Evolutionary conservation across 2,888 invertebrate genomes (phyloP), one percentile per base, ranked within the genome.

Genomic region (Daptonema setosum): DNA sequence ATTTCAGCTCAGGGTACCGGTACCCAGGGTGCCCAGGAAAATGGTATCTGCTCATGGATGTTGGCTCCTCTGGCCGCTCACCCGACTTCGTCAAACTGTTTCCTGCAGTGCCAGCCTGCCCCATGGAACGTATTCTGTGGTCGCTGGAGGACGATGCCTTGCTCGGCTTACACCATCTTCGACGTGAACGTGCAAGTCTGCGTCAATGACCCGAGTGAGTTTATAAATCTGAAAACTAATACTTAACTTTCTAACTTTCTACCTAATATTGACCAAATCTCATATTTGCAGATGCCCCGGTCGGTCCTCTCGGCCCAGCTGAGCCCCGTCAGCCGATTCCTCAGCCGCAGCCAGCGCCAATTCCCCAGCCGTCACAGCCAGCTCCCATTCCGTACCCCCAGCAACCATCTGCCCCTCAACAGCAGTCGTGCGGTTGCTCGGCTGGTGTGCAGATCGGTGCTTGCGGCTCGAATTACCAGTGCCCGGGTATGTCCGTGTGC

Each of bases 1-100:
- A 2, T 28, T 63, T 56, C 60, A 60, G 67, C 66, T 43, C 66
- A 66, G 61, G 66, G 66, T 59, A 58, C 57, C 52, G 66, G 66
- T 59, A 63, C 63, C 24, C 59, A 61, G 57, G 65, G 65, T 53
- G 68, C 68, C n/a, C 65, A 64, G 41, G 67, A 67, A 58, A 64
- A 66, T 58, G 67, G 66, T 54, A 65, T 69, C 60, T 69, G 69
- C 64, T 67, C 67, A 25, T 69, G 69, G 69, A 69, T 69, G 69
- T 57, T 69, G 53, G 69, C 68, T 58, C 69, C 69, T 28, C 61
- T 69, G 58, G 67, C 66, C 57, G 59, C 62, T 41, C 64, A 66
- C 56, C 65, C 68, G 45, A 64, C 65, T 57, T 62, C 63, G 47
- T 58, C 57, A 28, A 60, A 62, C 53, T 65, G 62, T 59, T 67